phyloP scores from a whole-genome alignment of 2,888 invertebrate species.

The Cylindroiulus punctatus region DNA sequence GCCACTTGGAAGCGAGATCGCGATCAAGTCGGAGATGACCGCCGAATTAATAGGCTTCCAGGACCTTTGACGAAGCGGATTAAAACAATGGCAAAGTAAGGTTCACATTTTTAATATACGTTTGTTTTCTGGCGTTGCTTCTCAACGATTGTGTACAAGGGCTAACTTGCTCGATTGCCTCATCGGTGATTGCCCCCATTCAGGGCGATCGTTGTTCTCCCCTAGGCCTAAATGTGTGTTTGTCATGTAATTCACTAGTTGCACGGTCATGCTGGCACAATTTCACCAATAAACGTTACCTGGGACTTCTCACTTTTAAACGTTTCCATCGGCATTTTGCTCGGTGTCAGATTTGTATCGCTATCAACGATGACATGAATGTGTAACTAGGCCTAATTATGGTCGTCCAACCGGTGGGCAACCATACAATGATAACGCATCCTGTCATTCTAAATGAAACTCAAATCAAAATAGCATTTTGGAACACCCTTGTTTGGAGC shows the following conservation, averaged over 20 bases:
- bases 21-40: not conserved
- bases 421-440: no score
- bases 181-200: constrained; percentile 6
- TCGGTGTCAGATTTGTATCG: no score
- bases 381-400: not conserved
- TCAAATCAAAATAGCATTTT: no score
- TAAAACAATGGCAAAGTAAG: constrained; percentile 13
- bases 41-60: not conserved
- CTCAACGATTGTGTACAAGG: not conserved
- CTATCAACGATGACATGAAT: not conserved
- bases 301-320: not conserved
- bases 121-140: no score
- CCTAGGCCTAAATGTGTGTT: constrained; percentile 8
- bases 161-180: not conserved
- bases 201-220: not conserved
- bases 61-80: not conserved
- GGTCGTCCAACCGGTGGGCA: no score
- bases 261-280: not conserved
- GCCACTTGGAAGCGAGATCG: not conserved
- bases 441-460: no score
- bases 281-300: not conserved
- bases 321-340: not conserved
- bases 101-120: not conserved
- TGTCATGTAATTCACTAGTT: not conserved
- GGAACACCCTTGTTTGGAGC: no score